Base-by-base conservation (phyloP, 2,888 invertebrate genomes). In the Meghimatium bilineatum region DNA sequence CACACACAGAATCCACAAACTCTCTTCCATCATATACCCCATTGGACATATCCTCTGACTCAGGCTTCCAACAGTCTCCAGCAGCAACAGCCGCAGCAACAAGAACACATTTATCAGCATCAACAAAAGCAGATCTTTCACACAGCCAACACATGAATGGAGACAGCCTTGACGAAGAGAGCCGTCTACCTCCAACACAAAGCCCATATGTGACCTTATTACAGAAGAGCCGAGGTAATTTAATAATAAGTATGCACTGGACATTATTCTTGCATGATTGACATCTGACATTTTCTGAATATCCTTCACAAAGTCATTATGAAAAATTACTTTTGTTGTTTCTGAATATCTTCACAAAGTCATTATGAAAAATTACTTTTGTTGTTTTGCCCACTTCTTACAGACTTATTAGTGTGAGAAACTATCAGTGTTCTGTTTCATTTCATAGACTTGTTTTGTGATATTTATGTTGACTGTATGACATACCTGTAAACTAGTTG, bases 201-300 rank as follows among this genome's bases (percentile, higher is more conserved):
- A 97, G 97, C 94, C 97, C 97, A 0, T 97, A 97, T 12, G 96
- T 97, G 89, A 97, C 97, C 0, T 94, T 97, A 67, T 95, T 97
- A 85, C 97, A 97, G 94, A 97, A 97, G 94, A 97, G 97, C 83
- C 95, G 97, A 96, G 97, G 97, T 97, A 94, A 92, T 44, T 44
- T 44, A 44, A 5, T 32, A 69, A 34, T 38, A 83, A 38, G 23
- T 56, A n/a, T n/a, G 12, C 44, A 44, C 44, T 8, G 44, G 56
- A 81, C 26, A 20, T 26, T 38, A 56, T 56, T 72, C 8, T 44
- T 44, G 44, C 44, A 44, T 60, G 60, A 60, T 60, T 20, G 10
- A 14, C 20, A 20, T n/a, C 8, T 60, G 2, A 60, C 10, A 60
- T 60, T 3, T 60, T 2, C 6, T n/a, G n/a, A n/a, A 60, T n/a